These are phyloP conservation scores for Mustelus asterias DNA, from an alignment of 2,113 vertebrate genomes.

Conservation along the genomic window DNA sequence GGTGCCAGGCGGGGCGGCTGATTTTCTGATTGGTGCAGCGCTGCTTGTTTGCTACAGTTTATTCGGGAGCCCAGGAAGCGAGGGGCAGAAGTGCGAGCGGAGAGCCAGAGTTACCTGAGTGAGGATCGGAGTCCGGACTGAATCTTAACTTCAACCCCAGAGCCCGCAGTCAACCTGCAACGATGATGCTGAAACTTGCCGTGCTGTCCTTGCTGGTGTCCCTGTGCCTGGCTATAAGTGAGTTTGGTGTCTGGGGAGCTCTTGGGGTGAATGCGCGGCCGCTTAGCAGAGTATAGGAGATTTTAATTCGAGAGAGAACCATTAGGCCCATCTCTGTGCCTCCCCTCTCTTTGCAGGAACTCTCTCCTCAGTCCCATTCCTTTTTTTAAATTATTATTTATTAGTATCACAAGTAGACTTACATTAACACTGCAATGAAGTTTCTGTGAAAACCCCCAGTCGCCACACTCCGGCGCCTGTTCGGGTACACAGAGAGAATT, in stretches of 20 bases:
- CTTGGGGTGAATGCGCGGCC: background rate
- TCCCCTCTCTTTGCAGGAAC: background rate
- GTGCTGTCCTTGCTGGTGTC: background rate
- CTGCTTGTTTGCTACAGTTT: background rate
- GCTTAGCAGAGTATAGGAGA: background rate
- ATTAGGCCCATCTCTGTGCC: background rate
- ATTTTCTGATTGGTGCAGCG: background rate
- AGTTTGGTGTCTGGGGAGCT: background rate
- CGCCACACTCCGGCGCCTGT: no score
- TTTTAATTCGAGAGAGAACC: background rate
- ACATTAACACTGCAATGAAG: no score
- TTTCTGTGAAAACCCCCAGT: no score
- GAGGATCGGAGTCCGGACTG: no score
- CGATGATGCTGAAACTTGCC: background rate
- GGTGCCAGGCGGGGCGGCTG: background rate
- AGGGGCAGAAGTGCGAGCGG: background rate
- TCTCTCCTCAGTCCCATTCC: background rate
- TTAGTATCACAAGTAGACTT: no score
- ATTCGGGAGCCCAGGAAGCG: background rate
- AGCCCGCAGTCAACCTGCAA: background rate
- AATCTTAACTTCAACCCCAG: background rate
- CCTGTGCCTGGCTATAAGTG: background rate
- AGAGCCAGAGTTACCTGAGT: no score
- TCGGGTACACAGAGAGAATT: no score
- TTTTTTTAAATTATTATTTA: background rate